phyloP scores from a whole-genome alignment of 2,113 vertebrate genomes.

The Cavia porcellus region DNA sequence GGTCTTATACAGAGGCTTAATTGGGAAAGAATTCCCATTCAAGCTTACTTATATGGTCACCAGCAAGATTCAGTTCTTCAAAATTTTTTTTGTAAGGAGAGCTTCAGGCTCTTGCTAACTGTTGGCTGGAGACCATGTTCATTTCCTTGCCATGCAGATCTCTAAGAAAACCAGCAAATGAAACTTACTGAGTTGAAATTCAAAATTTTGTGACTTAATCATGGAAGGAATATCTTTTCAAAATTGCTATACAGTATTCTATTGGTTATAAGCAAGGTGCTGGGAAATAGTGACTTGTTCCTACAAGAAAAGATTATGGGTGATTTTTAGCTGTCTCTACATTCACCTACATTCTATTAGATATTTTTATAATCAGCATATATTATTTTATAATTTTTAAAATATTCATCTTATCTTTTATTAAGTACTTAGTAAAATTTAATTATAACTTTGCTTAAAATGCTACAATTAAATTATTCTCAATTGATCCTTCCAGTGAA shows the following conservation, averaged over 20 bases:
- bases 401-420: neutral
- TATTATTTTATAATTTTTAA: conserved; percentile 48
- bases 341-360: neutral
- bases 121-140: neutral
- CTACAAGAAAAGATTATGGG: conserved; percentile 13
- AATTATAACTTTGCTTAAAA: conserved; percentile 50
- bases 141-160: neutral
- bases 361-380: conserved; percentile 7
- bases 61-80: neutral
- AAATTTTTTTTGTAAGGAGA: neutral
- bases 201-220: neutral
- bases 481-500: conserved; percentile 33
- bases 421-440: conserved; percentile 12
- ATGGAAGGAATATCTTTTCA: neutral
- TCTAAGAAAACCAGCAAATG: neutral
- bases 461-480: conserved; percentile 31
- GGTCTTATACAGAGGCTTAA: neutral
- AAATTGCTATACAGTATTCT: neutral
- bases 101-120: neutral
- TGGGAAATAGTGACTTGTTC: neutral
- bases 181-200: neutral
- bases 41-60: neutral
- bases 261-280: neutral
- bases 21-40: neutral
- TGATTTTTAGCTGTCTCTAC: neutral